These are phyloP conservation scores for Fratercula arctica DNA, from an alignment of 2,797 vertebrate genomes.

Conservation along the genomic window DNA sequence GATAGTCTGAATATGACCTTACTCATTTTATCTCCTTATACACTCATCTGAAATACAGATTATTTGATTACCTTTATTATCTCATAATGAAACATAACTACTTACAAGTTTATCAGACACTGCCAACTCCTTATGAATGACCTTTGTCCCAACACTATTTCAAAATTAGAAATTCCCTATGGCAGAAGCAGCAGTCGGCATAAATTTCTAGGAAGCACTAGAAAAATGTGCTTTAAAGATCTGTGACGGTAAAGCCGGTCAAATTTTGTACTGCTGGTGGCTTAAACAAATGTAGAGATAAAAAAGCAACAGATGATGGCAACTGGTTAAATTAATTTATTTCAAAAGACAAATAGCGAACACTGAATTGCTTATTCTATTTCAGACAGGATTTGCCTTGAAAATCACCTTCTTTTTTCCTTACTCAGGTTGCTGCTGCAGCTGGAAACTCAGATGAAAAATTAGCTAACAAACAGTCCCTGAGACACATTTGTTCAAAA, in stretches of 20 bases:
- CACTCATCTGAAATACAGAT: neutral
- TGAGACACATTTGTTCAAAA: conserved; percentile 65
- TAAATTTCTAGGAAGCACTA: conserved; percentile 26
- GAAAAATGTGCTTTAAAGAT: conserved; percentile 32
- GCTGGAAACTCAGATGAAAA: conserved; percentile 60
- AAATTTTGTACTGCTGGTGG: neutral
- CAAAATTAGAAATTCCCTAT: conserved; percentile 36
- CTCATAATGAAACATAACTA: conserved; percentile 3
- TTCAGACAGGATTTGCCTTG: conserved; percentile 22
- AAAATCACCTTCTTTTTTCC: conserved; percentile 41
- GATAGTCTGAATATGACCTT: neutral
- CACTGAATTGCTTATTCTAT: neutral
- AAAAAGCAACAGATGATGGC: conserved; percentile 16
- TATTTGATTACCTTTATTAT: neutral
- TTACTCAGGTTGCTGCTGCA: conserved; percentile 26
- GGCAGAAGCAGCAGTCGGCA: conserved; percentile 11
- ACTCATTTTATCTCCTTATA: neutral
- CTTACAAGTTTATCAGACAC: neutral
- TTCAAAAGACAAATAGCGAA: conserved; percentile 30
- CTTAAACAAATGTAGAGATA: conserved; percentile 46
- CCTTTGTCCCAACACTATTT: neutral
- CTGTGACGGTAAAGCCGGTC: conserved; percentile 18
- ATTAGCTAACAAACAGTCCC: conserved; percentile 47
- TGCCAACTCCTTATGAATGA: conserved; percentile 17
- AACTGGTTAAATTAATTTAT: conserved; percentile 34